phyloP scores from a whole-genome alignment of 2,113 vertebrate species.

The Oryzias melastigma region DNA sequence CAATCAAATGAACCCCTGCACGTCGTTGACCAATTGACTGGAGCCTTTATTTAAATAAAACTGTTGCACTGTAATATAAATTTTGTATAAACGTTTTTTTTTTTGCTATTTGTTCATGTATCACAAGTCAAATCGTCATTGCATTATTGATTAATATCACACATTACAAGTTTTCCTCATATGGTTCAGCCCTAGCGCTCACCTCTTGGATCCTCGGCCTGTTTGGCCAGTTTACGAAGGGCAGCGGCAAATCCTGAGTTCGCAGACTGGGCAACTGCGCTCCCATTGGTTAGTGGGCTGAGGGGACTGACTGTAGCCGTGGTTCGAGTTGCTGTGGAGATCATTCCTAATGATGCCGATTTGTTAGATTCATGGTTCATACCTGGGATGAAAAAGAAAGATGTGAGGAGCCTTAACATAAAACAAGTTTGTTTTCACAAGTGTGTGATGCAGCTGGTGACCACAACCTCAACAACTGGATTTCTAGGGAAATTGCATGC shows the following conservation, averaged over 20 bases:
- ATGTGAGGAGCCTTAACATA: conserved; percentile 12
- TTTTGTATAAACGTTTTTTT: no score
- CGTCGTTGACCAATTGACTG: no score
- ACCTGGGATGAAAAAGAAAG: conserved; percentile 74
- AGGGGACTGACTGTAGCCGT: conserved; percentile 95
- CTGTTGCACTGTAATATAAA: no score
- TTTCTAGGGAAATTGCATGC: background rate
- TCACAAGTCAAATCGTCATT: no score
- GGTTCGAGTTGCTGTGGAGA: conserved; percentile 92
- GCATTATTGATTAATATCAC: no score
- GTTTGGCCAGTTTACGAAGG: conserved; percentile 96
- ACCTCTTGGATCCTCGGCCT: conserved; percentile 97
- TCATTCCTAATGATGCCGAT: conserved; percentile 95
- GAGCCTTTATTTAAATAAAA: no score
- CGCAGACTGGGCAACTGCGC: conserved; percentile 85
- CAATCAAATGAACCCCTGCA: no score
- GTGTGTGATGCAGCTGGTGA: conserved; percentile 1
- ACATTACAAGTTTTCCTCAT: no score
- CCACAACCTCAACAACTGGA: background rate
- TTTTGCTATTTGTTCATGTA: no score
- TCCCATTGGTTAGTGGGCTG: conserved; percentile 93
- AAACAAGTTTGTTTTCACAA: background rate
- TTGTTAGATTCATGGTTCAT: conserved; percentile 99
- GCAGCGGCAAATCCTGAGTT: conserved; percentile 96
- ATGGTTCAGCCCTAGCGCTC: conserved; percentile 50